phyloP scores from a whole-genome alignment of 2,888 invertebrate species.

The Octodonta nipae region DNA sequence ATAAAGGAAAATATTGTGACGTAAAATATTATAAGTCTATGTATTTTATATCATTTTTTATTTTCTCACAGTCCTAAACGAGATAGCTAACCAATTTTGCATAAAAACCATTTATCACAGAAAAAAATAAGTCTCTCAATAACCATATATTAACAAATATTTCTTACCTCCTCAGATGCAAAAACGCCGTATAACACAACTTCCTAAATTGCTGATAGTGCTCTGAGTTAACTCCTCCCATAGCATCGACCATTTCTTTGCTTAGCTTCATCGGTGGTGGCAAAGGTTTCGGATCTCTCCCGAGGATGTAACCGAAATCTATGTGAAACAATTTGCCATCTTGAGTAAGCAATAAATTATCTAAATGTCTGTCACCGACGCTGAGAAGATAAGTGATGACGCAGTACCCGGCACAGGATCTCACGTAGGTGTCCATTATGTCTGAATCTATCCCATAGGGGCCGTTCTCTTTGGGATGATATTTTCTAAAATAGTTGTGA shows the following conservation, averaged over 20 bases:
- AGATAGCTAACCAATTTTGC: too few species aligned
- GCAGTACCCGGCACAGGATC: constrained; percentile 94
- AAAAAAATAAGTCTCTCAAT: too few species aligned
- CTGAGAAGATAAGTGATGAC: constrained; percentile 95
- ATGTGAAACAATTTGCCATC: constrained; percentile 90
- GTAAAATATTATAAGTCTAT: too few species aligned
- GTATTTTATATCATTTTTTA: too few species aligned
- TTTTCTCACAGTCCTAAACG: too few species aligned
- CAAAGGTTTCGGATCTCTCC: constrained; percentile 94
- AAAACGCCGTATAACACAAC: constrained; percentile 89
- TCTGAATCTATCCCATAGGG: constrained; percentile 85
- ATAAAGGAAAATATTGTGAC: too few species aligned
- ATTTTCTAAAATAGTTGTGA: constrained; percentile 81
- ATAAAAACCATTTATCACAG: too few species aligned
- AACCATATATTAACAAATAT: too few species aligned
- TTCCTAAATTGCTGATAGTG: constrained; percentile 89
- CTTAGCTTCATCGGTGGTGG: constrained; percentile 99
- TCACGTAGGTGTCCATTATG: constrained; percentile 94
- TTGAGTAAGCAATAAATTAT: constrained; percentile 85
- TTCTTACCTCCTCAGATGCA: constrained; percentile 70
- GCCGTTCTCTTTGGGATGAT: constrained; percentile 75
- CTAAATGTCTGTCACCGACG: constrained; percentile 93
- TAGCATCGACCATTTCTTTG: constrained; percentile 97
- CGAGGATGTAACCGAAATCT: constrained; percentile 95
- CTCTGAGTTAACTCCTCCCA: constrained; percentile 83